Base-by-base conservation (phyloP, 2,113 vertebrate species). In the Nansenia antarctica region DNA sequence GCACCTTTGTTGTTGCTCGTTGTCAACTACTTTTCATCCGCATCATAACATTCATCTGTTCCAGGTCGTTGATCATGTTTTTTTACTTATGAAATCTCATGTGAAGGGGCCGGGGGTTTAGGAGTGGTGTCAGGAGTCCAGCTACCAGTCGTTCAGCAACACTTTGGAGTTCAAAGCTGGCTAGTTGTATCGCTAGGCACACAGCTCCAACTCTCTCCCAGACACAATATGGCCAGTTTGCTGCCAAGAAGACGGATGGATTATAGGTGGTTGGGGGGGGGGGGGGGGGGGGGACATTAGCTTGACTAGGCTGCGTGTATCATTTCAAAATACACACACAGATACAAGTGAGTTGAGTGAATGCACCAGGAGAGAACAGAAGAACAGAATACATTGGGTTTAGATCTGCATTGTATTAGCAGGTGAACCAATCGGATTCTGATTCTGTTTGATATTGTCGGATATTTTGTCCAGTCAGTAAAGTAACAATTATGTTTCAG, bases 241-340 rank as follows among this genome's bases (percentile, higher is more conserved):
- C 89, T 92, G 91, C 89, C 91, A 92, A 85, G 79, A 89, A 91
- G 91, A 92, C 90, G 89, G 87, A 93, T 92, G 89, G 89, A 89
- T 89, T 89, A 87, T 89, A 91, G 87, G 87, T 87, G 77, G n/a
- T n/a, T n/a, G n/a, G n/a, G n/a, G n/a, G n/a, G n/a, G n/a, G n/a
- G n/a, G n/a, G n/a, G n/a, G n/a, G n/a, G n/a, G n/a, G 85, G 85
- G 82, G 81, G 83, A 87, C 87, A 88, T 84, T 62, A 57, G 84
- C 85, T 83, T 77, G 80, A 85, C 86, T 90, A 80, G 84, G 76
- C 78, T 87, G 81, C 65, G 79, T 74, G 85, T 85, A 87, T 86
- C 79, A 88, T 91, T 89, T 90, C 84, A 82, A 77, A 66, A 39
- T 8, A 81, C 32, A 27, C 9, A 54, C 72, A 53, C 83, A 74